Evolutionary conservation across 1,140 invertebrate genomes (phyloP), one percentile per base, ranked within the genome.

Genomic region (Musca domestica): DNA sequence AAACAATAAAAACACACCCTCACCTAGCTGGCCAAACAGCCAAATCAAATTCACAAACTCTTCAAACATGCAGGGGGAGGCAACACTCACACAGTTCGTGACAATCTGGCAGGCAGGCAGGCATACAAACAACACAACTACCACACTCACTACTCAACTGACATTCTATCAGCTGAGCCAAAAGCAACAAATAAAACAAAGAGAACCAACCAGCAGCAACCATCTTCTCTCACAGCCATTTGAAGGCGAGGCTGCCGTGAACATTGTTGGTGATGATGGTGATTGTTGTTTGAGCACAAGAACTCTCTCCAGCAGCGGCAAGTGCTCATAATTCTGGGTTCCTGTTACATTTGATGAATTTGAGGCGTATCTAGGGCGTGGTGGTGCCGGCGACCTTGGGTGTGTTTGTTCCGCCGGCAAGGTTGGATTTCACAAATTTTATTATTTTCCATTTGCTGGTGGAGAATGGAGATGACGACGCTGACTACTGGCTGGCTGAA

Each of bases 281-380:
- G 34, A 41, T 5, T 41, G 34, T 41, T 2, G 9, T 41, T 41
- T 41, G 10, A 41, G 34, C 34, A 41, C 34, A 41, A 41, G 34
- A 41, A 41, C 22, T 47, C 48, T 47, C 48, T 23, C 49, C 34
- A 19, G 48, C 64, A 17, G 15, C n/a, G n/a, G 1, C 22, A 27
- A 30, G 23, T 66, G 48, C 64, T 19, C 2, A 66, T 51, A 51
- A 30, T 49, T 25, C 23, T 68, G 74, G 3, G 54, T 71, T 70
- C 74, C 74, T 76, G 71, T 49, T 76, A 69, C 17, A 15, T 66
- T 65, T 67, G 73, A 72, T 76, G 72, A 75, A 72, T 76, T 76
- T 75, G 74, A 76, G 74, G 74, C 74, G 74, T 76, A 75, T 76
- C 74, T 76, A 74, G 74, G 71, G 74, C 74, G 74, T 76, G 74